Conservation (phyloP, 2,888 invertebrate genomes). For the Caenorhabditis sulstoni region DNA sequence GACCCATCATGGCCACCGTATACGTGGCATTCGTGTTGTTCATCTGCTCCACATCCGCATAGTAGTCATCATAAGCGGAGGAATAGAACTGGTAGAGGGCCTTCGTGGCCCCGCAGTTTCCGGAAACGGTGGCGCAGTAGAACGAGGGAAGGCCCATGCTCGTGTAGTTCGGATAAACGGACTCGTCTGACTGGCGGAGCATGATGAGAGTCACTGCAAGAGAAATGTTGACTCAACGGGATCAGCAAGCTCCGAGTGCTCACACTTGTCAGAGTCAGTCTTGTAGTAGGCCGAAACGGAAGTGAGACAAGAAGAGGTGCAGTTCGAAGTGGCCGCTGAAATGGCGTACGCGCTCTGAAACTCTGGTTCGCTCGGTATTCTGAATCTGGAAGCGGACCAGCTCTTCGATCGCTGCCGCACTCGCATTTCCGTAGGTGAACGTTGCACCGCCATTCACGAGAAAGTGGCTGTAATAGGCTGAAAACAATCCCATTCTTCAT, state of each 20-base stretch:
- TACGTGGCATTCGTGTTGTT: slow-evolving; percentile 47
- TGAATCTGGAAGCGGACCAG: slow-evolving; percentile 15
- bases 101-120: slow-evolving; percentile 60
- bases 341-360: slow-evolving; percentile 32
- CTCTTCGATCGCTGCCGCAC: slow-evolving; percentile 25
- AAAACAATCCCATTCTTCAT: background rate
- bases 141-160: slow-evolving; percentile 45
- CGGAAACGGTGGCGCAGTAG: slow-evolving; percentile 54
- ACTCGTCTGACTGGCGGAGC: slow-evolving; percentile 55
- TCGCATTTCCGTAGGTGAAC: slow-evolving; percentile 34
- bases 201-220: slow-evolving; percentile 41
- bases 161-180: slow-evolving; percentile 45
- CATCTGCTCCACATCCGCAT: slow-evolving; percentile 36
- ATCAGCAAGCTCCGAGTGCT: background rate
- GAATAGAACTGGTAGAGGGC: slow-evolving; percentile 63
- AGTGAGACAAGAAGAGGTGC: slow-evolving; percentile 47
- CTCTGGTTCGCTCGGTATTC: no score
- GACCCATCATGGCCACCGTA: slow-evolving; percentile 37
- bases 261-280: slow-evolving; percentile 36
- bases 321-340: slow-evolving; percentile 37
- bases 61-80: slow-evolving; percentile 42
- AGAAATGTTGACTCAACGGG: background rate
- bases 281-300: slow-evolving; percentile 41
- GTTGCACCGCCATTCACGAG: slow-evolving; percentile 38
- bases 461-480: slow-evolving; percentile 47